phyloP scores from a whole-genome alignment of 2,888 invertebrate species.

The Aphelenchoides bicaudatus region DNA sequence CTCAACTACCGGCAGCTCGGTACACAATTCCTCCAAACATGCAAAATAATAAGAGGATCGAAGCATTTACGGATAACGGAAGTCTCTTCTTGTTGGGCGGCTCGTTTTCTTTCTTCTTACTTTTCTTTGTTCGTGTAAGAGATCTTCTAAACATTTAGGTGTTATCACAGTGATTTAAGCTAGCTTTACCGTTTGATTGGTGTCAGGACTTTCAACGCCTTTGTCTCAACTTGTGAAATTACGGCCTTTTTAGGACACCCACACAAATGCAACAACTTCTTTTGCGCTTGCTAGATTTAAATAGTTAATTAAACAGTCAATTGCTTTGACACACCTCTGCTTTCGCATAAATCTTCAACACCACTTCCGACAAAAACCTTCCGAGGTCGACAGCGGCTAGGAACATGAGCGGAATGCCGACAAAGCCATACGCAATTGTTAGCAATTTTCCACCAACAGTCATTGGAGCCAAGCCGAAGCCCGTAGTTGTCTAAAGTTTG shows the following conservation, averaged over 20 bases:
- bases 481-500: slow-evolving; percentile 49
- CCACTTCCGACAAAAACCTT: slow-evolving; percentile 57
- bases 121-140: not conserved
- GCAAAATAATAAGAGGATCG: slow-evolving; percentile 59
- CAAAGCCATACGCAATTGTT: slow-evolving; percentile 54
- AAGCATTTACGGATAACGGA: slow-evolving; percentile 58
- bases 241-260: slow-evolving; percentile 23
- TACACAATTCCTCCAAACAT: slow-evolving; percentile 57
- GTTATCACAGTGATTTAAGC: not conserved
- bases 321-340: slow-evolving; percentile 27
- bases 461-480: slow-evolving; percentile 54
- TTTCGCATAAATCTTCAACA: slow-evolving; percentile 48
- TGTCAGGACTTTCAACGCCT: slow-evolving; percentile 34
- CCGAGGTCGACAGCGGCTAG: slow-evolving; percentile 60
- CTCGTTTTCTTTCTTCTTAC: slow-evolving; percentile 17
- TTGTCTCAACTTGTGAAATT: slow-evolving; percentile 41
- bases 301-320: not conserved
- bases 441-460: slow-evolving; percentile 52
- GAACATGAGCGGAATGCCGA: slow-evolving; percentile 58
- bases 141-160: slow-evolving; percentile 13
- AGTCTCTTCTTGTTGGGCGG: slow-evolving; percentile 41
- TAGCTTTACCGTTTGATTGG: slow-evolving; percentile 25
- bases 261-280: slow-evolving; percentile 16
- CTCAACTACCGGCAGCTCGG: slow-evolving; percentile 47
- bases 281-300: slow-evolving; percentile 6